Evolutionary conservation across 2,797 vertebrate genomes (phyloP).

Genomic region (Chloroceryle amazona): DNA sequence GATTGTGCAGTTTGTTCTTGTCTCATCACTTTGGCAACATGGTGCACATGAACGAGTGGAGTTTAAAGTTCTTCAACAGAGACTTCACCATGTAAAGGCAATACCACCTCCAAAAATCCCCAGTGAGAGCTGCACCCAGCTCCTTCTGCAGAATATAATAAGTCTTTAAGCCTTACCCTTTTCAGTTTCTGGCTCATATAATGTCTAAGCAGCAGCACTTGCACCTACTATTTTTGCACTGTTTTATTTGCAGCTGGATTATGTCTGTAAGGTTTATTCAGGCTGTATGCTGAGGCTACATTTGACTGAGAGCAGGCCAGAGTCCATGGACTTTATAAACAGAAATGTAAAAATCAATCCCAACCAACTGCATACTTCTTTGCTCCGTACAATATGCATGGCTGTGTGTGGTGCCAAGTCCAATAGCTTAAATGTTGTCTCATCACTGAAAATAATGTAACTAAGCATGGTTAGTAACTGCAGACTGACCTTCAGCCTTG

Average conservation of each 20-base stretch:
- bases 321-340: background rate
- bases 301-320: background rate
- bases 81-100: background rate
- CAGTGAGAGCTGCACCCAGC: background rate
- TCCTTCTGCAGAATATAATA: background rate
- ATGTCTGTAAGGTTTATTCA: background rate
- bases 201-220: background rate
- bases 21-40: background rate
- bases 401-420: slow-evolving; percentile 11
- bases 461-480: background rate
- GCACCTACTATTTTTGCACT: background rate
- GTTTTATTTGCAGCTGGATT: background rate
- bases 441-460: slow-evolving; percentile 28
- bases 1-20: background rate
- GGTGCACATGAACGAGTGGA: background rate
- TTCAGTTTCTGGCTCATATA: background rate
- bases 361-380: background rate
- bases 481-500: slow-evolving; percentile 60
- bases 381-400: background rate
- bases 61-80: background rate
- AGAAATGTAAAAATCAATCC: background rate
- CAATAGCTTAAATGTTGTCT: background rate
- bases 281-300: background rate
- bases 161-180: background rate
- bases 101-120: background rate